Evolutionary conservation across 2,797 vertebrate species (phyloP).

Genomic region (Strix occidentalis): DNA sequence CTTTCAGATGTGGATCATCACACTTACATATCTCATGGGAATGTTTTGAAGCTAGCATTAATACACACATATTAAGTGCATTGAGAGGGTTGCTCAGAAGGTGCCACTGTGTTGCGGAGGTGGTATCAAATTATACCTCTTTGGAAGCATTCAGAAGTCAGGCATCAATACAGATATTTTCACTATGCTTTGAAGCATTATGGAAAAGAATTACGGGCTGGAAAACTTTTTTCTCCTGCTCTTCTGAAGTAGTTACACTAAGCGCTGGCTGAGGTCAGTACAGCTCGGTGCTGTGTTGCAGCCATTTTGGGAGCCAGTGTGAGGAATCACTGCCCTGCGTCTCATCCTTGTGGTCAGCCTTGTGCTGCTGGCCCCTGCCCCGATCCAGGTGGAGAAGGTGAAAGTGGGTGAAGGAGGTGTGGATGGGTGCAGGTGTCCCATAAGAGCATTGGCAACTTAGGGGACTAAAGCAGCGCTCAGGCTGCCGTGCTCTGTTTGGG

Average conservation of each 20-base stretch:
- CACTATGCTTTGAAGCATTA: not conserved
- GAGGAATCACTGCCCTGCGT: not conserved
- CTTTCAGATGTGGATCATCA: not conserved
- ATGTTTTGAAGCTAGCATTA: not conserved
- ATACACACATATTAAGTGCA: not conserved
- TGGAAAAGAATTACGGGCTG: not conserved
- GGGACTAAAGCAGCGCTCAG: not conserved
- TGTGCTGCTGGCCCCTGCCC: not conserved
- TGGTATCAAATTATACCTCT: not conserved
- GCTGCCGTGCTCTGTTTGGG: not conserved
- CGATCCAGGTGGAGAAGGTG: fast-evolving
- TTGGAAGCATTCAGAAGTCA: not conserved
- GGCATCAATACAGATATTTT: not conserved
- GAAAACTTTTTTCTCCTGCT: not conserved
- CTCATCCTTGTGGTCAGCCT: not conserved
- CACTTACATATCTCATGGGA: not conserved
- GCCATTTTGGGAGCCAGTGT: fast-evolving
- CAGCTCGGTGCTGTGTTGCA: not conserved
- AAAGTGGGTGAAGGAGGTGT: not conserved
- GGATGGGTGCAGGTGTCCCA: not conserved
- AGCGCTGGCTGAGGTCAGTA: not conserved
- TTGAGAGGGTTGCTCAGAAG: not conserved
- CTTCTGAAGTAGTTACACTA: not conserved
- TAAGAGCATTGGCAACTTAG: not conserved
- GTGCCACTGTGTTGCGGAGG: not conserved